phyloP scores from a whole-genome alignment of 2,888 invertebrate genomes.

The Autographa gamma region DNA sequence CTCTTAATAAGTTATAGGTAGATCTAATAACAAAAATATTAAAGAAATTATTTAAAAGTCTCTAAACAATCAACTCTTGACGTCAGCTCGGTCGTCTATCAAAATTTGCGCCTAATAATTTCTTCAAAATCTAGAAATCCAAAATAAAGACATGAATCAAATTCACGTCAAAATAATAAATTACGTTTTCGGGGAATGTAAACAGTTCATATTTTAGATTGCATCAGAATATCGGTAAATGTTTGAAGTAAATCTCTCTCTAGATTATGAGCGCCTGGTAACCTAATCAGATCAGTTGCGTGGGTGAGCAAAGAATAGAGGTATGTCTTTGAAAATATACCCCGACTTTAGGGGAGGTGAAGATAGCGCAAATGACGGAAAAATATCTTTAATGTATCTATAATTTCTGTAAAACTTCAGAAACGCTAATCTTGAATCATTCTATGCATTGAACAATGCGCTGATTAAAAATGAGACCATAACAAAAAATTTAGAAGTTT shows the following conservation, averaged over 20 bases:
- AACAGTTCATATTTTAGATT: slow-evolving; percentile 44
- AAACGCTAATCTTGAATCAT: too few species aligned
- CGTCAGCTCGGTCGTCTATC: slow-evolving; percentile 36
- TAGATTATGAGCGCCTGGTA: neutral
- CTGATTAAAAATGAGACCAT: too few species aligned
- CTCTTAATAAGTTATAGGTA: slow-evolving; percentile 32
- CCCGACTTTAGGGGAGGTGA: neutral
- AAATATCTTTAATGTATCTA: neutral
- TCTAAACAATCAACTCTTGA: slow-evolving; percentile 38
- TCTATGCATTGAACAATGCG: too few species aligned
- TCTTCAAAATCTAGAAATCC: slow-evolving; percentile 23
- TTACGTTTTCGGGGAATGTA: slow-evolving; percentile 38
- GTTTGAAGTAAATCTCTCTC: neutral
- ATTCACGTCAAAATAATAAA: slow-evolving; percentile 33
- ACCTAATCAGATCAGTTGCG: neutral
- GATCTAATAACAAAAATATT: slow-evolving; percentile 14
- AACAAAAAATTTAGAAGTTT: too few species aligned
- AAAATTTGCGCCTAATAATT: slow-evolving; percentile 25
- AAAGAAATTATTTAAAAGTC: slow-evolving; percentile 18
- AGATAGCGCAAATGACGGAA: neutral
- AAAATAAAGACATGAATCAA: slow-evolving; percentile 26
- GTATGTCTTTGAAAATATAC: neutral
- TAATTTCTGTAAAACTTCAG: too few species aligned
- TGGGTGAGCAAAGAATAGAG: neutral
- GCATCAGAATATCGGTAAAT: slow-evolving; percentile 3